These are phyloP conservation scores for Drosophila hamatofila DNA, from an alignment of 2,888 invertebrate genomes.

Conservation along the genomic window DNA sequence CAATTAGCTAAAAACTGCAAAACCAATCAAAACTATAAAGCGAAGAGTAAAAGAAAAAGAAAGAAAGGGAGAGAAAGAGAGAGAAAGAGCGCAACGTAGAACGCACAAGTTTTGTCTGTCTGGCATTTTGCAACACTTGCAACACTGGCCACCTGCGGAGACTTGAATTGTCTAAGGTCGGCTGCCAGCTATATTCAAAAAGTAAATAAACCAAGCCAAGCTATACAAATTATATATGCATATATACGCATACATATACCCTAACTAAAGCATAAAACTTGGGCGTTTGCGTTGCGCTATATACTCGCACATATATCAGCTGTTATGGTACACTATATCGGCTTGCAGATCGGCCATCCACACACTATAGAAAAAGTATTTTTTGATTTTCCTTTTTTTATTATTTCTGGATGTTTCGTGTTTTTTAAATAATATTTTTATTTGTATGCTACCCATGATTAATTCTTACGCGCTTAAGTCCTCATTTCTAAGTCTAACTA, in stretches of 20 bases:
- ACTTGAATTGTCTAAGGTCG: slow-evolving; percentile 83
- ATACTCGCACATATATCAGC: not conserved
- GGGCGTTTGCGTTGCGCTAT: slow-evolving; percentile 13
- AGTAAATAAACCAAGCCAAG: not conserved
- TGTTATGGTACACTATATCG: slow-evolving; percentile 17
- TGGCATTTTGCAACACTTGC: slow-evolving; percentile 18
- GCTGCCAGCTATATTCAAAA: slow-evolving; percentile 20
- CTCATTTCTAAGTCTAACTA: slow-evolving; percentile 77
- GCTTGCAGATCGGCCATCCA: slow-evolving; percentile 42
- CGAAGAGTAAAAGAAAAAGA: not conserved
- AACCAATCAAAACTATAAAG: slow-evolving; percentile 18
- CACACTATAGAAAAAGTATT: slow-evolving; percentile 49
- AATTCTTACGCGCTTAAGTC: slow-evolving; percentile 69
- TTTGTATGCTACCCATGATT: slow-evolving; percentile 52
- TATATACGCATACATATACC: not conserved
- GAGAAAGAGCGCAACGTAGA: slow-evolving; percentile 19
- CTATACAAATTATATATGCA: slow-evolving; percentile 11
- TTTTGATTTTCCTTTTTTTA: slow-evolving; percentile 37
- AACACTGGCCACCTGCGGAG: slow-evolving; percentile 79
- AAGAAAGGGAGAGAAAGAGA: slow-evolving; percentile 20
- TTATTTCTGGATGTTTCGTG: slow-evolving; percentile 55
- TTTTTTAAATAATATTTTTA: slow-evolving; percentile 33
- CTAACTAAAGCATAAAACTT: slow-evolving; percentile 32
- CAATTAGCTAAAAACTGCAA: slow-evolving; percentile 21
- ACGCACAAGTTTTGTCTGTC: slow-evolving; percentile 29